Base-by-base conservation (phyloP, 2,113 vertebrate species). In the Lamprologus speciosus region DNA sequence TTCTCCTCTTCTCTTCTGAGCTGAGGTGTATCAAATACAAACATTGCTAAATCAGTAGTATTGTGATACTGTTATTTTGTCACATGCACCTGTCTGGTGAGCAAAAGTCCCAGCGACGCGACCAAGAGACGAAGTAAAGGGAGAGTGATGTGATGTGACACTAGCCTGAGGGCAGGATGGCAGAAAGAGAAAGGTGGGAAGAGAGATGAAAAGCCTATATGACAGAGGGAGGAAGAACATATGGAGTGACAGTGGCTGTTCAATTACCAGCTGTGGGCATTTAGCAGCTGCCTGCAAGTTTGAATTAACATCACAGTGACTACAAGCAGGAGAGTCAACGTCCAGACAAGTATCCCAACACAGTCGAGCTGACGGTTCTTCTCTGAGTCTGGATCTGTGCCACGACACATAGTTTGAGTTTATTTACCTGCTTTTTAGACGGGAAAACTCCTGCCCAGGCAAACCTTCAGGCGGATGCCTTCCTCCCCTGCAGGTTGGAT, bases 211-310 rank as follows among this genome's bases (percentile, higher is more conserved):
- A 85, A 91, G 50, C n/a, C 85, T 87, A 8, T 28, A 73, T 57
- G 85, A 87, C 82, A 87, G 84, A 53, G 80, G 75, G 79, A 83
- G 85, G 53, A 83, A 21, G 28, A 85, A 40, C 86, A 82, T 81
- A 83, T 55, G 78, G 68, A 85, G 79, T 81, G 84, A 87, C 90
- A 81, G 92, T 81, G 92, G 87, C 86, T 88, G 85, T 89, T 94
- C 90, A 68, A 68, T 85, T 88, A 91, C 88, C 93, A 93, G 92
- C 94, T 95, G 92, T 87, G 92, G 88, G 84, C 86, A 88, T 91
- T 92, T 93, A 94, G 90, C 93, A 93, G 93, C 93, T 94, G 90
- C 85, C 87, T 92, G 93, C 90, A 90, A 87, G 90, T 89, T 88
- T 87, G 87, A 70, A 87, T 93, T 89, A 92, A 40, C 85, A 86